Percentiles rank a stretch among this genome's conserved stretches.
Conservation (phyloP, 2,113 vertebrate genomes). For the Oxygymnocypris stewartii region DNA sequence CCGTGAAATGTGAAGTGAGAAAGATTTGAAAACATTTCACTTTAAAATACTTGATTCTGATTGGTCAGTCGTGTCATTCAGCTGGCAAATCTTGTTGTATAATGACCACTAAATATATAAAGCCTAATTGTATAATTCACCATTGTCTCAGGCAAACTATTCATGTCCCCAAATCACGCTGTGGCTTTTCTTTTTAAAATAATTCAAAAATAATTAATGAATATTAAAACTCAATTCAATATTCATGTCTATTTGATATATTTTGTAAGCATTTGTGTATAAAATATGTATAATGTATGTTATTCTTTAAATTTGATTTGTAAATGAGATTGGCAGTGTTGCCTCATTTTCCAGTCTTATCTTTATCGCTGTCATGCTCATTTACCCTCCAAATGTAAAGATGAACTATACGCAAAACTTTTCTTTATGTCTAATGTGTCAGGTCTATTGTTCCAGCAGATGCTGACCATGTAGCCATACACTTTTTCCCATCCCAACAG, state of each 20-base stretch:
- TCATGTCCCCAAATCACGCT: not conserved
- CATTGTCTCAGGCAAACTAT: not conserved
- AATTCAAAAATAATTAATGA: not conserved
- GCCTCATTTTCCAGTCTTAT: not conserved
- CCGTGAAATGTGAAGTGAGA: not conserved
- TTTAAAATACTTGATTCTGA: not conserved
- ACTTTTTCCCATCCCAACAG: conserved; percentile 56
- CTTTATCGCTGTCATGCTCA: not conserved
- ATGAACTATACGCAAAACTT: not conserved
- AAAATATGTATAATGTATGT: not conserved
- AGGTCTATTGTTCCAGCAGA: conserved; percentile 4
- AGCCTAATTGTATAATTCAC: no score
- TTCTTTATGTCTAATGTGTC: not conserved
- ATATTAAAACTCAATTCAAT: not conserved
- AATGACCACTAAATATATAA: no score
- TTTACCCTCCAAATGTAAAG: not conserved
- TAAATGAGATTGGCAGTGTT: not conserved
- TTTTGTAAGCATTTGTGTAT: not conserved
- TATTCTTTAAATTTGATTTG: not conserved
- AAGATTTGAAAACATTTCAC: not conserved
- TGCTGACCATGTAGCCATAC: conserved; percentile 46
- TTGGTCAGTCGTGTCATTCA: not conserved
- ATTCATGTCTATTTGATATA: not conserved
- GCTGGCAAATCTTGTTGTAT: not conserved
- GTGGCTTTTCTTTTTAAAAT: not conserved